Conservation (phyloP, 2,113 vertebrate genomes). For the Piaya cayana region DNA sequence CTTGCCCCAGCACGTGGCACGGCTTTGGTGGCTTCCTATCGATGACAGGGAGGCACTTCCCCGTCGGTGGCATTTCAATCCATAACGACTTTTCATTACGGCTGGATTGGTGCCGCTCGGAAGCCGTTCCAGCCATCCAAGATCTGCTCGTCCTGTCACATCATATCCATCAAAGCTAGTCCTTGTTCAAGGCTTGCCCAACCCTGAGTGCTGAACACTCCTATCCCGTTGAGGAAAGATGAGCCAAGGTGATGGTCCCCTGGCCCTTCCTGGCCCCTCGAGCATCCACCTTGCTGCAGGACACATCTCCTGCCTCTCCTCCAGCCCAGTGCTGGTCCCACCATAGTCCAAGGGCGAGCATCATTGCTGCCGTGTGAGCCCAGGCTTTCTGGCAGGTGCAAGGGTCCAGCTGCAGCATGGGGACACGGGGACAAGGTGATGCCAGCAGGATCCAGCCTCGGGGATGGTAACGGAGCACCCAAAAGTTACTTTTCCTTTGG, state of each 20-base stretch:
- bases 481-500: constrained; percentile 46
- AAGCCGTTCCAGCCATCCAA: background rate
- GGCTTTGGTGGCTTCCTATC: background rate
- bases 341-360: background rate
- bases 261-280: background rate
- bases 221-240: background rate
- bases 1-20: background rate
- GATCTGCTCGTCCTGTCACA: constrained; percentile 6
- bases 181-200: background rate
- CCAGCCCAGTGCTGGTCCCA: background rate
- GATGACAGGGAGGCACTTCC: background rate
- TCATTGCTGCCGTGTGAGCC: accelerated
- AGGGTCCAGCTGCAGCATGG: background rate
- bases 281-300: background rate
- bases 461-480: accelerated
- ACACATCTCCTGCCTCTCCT: background rate
- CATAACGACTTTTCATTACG: constrained; percentile 25
- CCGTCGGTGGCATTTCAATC: background rate
- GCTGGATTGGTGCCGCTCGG: background rate
- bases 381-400: background rate
- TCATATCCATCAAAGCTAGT: background rate
- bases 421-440: background rate
- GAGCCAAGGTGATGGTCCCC: background rate
- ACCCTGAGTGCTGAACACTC: background rate
- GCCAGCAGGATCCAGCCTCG: background rate